Evolutionary conservation across 2,888 invertebrate species (phyloP).

Genomic region (Temnothorax rugatulus): DNA sequence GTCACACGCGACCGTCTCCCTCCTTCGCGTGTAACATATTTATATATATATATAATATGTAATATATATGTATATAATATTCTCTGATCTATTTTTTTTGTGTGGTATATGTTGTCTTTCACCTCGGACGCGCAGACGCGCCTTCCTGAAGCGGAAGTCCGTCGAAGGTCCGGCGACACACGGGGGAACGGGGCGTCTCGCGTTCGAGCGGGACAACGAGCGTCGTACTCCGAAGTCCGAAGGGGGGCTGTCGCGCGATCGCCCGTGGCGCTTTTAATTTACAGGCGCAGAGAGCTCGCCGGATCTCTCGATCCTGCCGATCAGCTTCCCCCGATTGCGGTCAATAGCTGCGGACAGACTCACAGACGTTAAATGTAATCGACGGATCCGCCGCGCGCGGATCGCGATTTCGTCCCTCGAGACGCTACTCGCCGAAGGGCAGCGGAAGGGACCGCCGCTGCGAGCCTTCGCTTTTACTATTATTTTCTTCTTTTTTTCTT

Average conservation of each 20-base stretch:
- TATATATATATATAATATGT: slow-evolving; percentile 50
- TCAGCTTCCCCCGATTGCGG: slow-evolving; percentile 21
- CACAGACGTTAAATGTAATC: slow-evolving; percentile 22
- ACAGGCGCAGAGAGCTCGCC: not conserved
- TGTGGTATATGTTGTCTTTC: slow-evolving; percentile 45
- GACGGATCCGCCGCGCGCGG: slow-evolving; percentile 14
- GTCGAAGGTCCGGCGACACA: no score
- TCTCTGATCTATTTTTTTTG: slow-evolving; percentile 66
- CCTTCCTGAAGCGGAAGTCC: not conserved
- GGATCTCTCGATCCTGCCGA: no score
- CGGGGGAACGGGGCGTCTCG: not conserved
- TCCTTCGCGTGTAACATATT: slow-evolving; percentile 34
- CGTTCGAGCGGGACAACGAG: slow-evolving; percentile 27
- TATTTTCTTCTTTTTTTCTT: not conserved
- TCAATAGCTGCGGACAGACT: slow-evolving; percentile 28
- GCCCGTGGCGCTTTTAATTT: slow-evolving; percentile 39
- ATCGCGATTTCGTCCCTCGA: not conserved
- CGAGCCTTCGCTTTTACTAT: not conserved
- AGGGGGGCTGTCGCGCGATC: slow-evolving; percentile 25
- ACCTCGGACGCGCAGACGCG: slow-evolving; percentile 55
- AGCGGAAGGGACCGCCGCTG: slow-evolving; percentile 20
- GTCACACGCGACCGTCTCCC: slow-evolving; percentile 25
- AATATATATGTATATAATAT: slow-evolving; percentile 58
- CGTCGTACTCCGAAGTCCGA: not conserved
- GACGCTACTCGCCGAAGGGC: slow-evolving; percentile 26